Evolutionary conservation across 2,797 vertebrate genomes (phyloP).

Genomic region (Nyctibius grandis): DNA sequence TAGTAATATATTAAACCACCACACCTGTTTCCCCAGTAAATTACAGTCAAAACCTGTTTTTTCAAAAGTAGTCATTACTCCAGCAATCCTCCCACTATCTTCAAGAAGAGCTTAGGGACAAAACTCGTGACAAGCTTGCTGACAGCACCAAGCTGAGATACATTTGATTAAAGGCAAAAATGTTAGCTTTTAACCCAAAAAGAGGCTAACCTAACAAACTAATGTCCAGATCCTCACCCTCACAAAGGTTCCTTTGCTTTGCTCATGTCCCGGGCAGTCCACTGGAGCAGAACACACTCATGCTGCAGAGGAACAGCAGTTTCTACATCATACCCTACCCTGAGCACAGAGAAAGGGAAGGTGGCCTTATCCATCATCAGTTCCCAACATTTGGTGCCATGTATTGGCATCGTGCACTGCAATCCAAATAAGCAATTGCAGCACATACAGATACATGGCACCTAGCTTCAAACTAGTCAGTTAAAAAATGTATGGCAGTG

Average conservation of each 20-base stretch:
- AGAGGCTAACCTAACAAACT: not conserved
- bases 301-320: not conserved
- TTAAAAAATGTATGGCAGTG: not conserved
- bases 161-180: not conserved
- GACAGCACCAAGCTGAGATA: not conserved
- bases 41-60: not conserved
- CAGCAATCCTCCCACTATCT: not conserved
- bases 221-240: not conserved
- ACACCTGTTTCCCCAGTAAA: constrained; percentile 3
- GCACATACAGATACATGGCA: not conserved
- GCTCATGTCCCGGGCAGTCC: not conserved
- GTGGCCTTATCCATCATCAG: not conserved
- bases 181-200: not conserved
- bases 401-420: not conserved
- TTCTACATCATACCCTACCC: not conserved
- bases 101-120: not conserved
- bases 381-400: not conserved
- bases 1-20: constrained; percentile 48
- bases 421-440: not conserved
- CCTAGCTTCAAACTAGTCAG: not conserved
- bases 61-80: not conserved
- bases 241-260: not conserved
- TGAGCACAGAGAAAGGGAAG: not conserved
- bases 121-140: not conserved
- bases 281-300: not conserved